Evolutionary conservation across 2,888 invertebrate species (phyloP).

Genomic region (Cheilosia urbana): DNA sequence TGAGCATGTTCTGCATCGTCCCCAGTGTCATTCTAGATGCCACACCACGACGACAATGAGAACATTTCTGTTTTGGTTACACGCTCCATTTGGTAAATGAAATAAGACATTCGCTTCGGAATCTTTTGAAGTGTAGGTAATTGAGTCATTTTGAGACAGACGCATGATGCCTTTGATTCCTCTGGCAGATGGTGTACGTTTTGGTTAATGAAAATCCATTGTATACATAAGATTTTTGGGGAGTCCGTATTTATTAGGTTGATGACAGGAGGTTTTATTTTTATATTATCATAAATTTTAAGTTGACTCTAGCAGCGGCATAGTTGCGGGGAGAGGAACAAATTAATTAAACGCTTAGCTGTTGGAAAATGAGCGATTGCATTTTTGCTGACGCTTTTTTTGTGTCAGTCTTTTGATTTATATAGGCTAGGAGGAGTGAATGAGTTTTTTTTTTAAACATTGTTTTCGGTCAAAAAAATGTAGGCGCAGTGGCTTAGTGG

Average conservation of each 20-base stretch:
- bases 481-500: too few relatives aligned
- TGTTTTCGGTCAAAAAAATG: too few relatives aligned
- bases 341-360: background rate
- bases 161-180: conserved; percentile 26
- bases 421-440: background rate
- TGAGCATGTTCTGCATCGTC: conserved; percentile 4
- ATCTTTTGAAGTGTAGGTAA: conserved; percentile 37
- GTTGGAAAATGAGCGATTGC: background rate
- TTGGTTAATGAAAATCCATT: conserved; percentile 44
- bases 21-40: background rate
- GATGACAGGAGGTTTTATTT: conserved; percentile 20
- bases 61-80: background rate
- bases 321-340: background rate
- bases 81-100: conserved; percentile 27
- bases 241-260: conserved; percentile 36
- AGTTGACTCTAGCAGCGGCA: background rate
- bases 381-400: background rate
- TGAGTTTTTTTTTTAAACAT: too few relatives aligned
- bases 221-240: conserved; percentile 6
- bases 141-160: conserved; percentile 39
- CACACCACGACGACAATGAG: background rate
- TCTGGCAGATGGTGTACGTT: conserved; percentile 26
- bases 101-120: conserved; percentile 21
- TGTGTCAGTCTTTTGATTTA: background rate
- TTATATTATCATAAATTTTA: background rate